Base-by-base conservation (phyloP, 2,888 invertebrate species). In the Hyppa rectilinea region DNA sequence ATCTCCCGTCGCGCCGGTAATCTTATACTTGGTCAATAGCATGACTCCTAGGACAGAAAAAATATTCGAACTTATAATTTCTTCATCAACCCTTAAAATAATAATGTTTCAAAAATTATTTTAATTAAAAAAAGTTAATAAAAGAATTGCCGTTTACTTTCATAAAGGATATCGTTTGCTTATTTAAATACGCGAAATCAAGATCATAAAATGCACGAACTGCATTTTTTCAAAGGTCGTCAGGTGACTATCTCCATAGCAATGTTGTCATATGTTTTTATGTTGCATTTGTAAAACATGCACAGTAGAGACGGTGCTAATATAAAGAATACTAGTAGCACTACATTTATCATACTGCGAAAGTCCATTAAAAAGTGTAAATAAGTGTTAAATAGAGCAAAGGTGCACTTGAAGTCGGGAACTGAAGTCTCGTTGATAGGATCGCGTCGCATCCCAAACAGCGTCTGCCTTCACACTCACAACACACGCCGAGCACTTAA, bases 401-500 rank as follows among this genome's bases (percentile, higher is more conserved):
- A 49, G 49, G 10, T 31, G 53, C 69, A 76, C 80, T 82, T 74
- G 73, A 81, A 81, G 70, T 66, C 65, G 66, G 75, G 59, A 82
- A 74, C 82, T 78, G 87, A 87, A 88, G 89, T 87, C 86, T 85
- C 81, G 77, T 87, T 88, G 87, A 87, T 88, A 82, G 64, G 83
- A 85, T 76, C 78, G 80, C 78, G 83, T 88, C 87, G 88, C 89
- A 90, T 90, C 87, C 86, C 89, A 88, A 92, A 90, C 87, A 89
- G 82, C 86, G 85, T 71, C 73, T 72, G 78, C 77, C 81, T 85
- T 83, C 81, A 81, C 79, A 87, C 84, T 67, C 86, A 73, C 53
- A 87, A 89, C 89, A 90, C 88, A 86, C 88, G 83, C 81, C 87
- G 90, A 87, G 85, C 92, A 89, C 91, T 92, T 94, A 93, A 94